Percentiles rank a stretch among this genome's conserved stretches.
Conservation (phyloP, 1,140 invertebrate species). For the Drosophila eugracilis region DNA sequence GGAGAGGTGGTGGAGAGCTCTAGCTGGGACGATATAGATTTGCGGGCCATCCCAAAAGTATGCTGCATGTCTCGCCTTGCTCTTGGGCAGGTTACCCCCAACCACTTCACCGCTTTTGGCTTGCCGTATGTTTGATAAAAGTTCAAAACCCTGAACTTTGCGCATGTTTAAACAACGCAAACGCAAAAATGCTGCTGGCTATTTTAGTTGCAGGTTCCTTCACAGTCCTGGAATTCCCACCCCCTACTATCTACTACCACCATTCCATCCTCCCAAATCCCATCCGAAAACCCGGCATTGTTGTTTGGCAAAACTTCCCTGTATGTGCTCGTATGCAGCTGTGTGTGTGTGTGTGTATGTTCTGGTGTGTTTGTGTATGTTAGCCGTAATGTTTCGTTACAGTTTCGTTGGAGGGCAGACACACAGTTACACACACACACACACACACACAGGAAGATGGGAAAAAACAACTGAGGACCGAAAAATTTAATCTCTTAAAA, state of each 20-base stretch:
- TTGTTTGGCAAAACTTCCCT: conserved; percentile 70
- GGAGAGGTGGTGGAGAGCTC: no score
- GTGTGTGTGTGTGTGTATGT: background rate
- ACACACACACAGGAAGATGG: background rate
- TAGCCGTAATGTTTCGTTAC: conserved; percentile 68
- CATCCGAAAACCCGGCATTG: conserved; percentile 42
- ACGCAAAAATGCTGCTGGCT: conserved; percentile 83
- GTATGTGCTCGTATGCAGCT: conserved; percentile 36
- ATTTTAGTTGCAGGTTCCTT: conserved; percentile 75
- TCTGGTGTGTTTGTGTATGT: background rate
- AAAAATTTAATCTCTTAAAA: conserved; percentile 83
- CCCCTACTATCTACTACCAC: background rate
- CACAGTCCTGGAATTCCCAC: background rate
- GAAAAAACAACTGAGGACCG: conserved; percentile 33
- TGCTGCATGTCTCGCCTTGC: conserved; percentile 41
- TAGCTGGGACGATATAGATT: conserved; percentile 14
- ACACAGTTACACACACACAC: background rate
- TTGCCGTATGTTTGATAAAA: conserved; percentile 81
- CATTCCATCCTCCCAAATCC: background rate
- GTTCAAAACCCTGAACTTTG: conserved; percentile 82
- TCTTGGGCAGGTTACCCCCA: conserved; percentile 15
- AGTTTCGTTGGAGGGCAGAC: conserved; percentile 43
- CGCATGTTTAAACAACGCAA: conserved; percentile 84
- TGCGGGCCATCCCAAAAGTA: conserved; percentile 35
- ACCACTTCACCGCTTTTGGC: conserved; percentile 5